Percentiles rank a stretch among this genome's conserved stretches.
These are phyloP conservation scores for Drosophila tristis DNA, from an alignment of 1,140 invertebrate species.

Conservation along the genomic window DNA sequence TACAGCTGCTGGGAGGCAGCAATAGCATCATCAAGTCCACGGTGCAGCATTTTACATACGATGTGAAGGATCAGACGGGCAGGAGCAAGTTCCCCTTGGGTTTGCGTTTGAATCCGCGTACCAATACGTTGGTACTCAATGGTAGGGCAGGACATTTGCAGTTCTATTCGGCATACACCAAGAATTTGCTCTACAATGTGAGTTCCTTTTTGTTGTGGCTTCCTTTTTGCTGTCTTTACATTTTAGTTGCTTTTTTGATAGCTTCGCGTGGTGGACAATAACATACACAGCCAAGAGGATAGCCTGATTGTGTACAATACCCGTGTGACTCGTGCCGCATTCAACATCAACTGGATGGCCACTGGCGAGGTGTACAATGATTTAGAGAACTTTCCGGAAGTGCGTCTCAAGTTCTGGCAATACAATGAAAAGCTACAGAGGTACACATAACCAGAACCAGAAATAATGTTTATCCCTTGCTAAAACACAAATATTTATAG, in stretches of 20 bases:
- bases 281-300: constrained; percentile 88
- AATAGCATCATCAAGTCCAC: constrained; percentile 86
- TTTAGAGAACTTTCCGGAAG: constrained; percentile 87
- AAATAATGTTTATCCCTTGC: not conserved
- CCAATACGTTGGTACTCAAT: constrained; percentile 89
- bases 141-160: constrained; percentile 92
- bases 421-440: constrained; percentile 87
- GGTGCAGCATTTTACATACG: constrained; percentile 89
- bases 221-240: not conserved
- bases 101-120: constrained; percentile 88
- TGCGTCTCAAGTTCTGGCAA: constrained; percentile 92
- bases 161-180: constrained; percentile 89
- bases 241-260: constrained; percentile 72
- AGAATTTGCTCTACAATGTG: constrained; percentile 90
- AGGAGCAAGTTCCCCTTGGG: constrained; percentile 86
- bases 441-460: constrained; percentile 84
- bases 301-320: constrained; percentile 87
- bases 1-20: constrained; percentile 87
- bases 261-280: constrained; percentile 91
- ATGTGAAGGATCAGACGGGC: constrained; percentile 84
- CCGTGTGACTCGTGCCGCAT: constrained; percentile 88
- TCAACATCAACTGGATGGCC: constrained; percentile 91
- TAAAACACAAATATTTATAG: constrained; percentile 82
- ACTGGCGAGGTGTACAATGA: constrained; percentile 89
- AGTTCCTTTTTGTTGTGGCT: constrained; percentile 67